Evolutionary conservation across 2,797 vertebrate species (phyloP).

Genomic region (Phoeniculus purpureus): DNA sequence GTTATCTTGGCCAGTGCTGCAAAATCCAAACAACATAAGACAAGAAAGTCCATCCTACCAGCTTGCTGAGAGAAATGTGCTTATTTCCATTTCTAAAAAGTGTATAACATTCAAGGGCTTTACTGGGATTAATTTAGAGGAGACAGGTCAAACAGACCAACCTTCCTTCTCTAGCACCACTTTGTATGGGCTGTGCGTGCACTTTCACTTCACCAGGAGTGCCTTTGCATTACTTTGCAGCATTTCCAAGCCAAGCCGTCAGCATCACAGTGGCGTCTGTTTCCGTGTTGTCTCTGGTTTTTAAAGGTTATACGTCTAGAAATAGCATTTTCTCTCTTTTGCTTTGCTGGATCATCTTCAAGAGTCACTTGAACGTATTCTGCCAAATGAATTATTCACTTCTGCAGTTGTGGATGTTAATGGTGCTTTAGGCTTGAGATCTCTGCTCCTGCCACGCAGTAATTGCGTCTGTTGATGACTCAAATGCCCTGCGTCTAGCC

Average conservation of each 20-base stretch:
- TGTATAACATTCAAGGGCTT: neutral
- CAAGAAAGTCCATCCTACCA: neutral
- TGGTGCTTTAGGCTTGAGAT: neutral
- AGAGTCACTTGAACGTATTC: neutral
- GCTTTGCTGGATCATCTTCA: neutral
- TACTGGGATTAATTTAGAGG: neutral
- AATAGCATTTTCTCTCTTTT: slow-evolving; percentile 22
- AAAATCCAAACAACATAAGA: neutral
- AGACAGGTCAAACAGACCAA: neutral
- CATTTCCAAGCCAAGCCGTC: neutral
- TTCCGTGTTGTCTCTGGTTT: neutral
- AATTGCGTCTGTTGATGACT: neutral
- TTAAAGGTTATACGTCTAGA: neutral
- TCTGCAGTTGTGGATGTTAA: neutral
- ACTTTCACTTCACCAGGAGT: fast-evolving
- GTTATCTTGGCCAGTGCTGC: too few species aligned
- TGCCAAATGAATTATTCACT: slow-evolving; percentile 8
- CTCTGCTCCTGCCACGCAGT: neutral
- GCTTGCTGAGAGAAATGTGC: neutral
- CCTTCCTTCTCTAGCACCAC: neutral
- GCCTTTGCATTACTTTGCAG: neutral
- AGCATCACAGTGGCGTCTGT: neutral
- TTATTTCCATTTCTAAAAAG: neutral
- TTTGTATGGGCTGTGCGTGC: too few species aligned
- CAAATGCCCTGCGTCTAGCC: neutral